phyloP scores from a whole-genome alignment of 1,140 invertebrate genomes.

The Ostrea denselamellosa region DNA sequence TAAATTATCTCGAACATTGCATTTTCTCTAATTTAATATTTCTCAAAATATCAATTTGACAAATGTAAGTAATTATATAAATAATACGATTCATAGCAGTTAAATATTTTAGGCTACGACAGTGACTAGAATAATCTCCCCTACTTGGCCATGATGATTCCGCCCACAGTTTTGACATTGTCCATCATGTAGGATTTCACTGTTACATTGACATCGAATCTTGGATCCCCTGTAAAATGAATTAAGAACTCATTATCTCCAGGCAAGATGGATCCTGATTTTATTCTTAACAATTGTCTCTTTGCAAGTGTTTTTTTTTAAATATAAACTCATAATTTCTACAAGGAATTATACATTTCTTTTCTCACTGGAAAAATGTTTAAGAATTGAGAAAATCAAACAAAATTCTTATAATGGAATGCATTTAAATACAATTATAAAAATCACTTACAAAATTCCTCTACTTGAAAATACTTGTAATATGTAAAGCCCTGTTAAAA shows the following conservation, averaged over 20 bases:
- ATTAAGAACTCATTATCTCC: background rate
- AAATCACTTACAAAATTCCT: slow-evolving; percentile 95
- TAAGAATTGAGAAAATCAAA: background rate
- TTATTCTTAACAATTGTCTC: too few species aligned
- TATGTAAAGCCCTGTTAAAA: slow-evolving; percentile 85
- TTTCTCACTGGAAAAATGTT: background rate
- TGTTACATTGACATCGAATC: slow-evolving; percentile 93
- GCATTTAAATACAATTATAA: background rate
- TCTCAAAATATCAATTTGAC: too few species aligned
- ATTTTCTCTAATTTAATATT: background rate
- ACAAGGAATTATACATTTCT: background rate
- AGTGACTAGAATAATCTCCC: slow-evolving; percentile 71
- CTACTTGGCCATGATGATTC: slow-evolving; percentile 95
- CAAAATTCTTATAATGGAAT: background rate
- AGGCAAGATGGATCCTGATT: too few species aligned
- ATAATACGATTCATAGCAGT: background rate
- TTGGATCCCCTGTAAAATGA: slow-evolving; percentile 77
- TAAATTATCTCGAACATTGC: background rate
- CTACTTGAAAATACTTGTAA: slow-evolving; percentile 92
- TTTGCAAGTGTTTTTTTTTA: too few species aligned
- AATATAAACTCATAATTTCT: too few species aligned
- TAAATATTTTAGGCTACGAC: background rate
- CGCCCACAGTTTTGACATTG: slow-evolving; percentile 89
- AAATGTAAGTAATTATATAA: slow-evolving; percentile 2
- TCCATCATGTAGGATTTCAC: slow-evolving; percentile 96